Evolutionary conservation across 2,113 vertebrate species (phyloP), one percentile per base, ranked within the genome.

Genomic region (Pterocles gutturalis): DNA sequence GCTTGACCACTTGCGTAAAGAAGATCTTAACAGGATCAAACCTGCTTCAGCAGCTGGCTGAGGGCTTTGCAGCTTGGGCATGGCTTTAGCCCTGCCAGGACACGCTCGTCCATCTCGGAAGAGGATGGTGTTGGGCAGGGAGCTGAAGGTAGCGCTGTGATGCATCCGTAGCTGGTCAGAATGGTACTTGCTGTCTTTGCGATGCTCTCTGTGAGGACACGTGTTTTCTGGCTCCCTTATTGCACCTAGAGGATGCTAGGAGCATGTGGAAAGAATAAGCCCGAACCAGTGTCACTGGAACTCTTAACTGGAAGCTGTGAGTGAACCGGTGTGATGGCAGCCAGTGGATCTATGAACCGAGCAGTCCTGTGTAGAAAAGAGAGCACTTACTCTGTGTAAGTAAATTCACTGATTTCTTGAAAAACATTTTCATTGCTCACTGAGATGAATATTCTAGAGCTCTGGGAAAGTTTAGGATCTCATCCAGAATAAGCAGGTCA

Each of bases 11-110:
- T 45, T 60, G 14, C 1, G 1, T 26, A 24, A 36, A 53, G 45
- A 49, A 67, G 55, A n/a, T 38, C 29, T 66, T 65, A 19, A 38
- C 10, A 31, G 58, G 62, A 60, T 17, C 33, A 46, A 19, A 43
- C 28, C 62, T 60, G 5, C 29, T 80, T 46, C 26, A 41, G n/a
- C 54, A 61, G 4, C 66, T n/a, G 54, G 9, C 55, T 24, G 81
- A 65, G 76, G 57, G 61, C 55, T 45, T 36, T 41, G 69, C 0
- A 22, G 62, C 62, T 58, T 53, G 24, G 28, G 17, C 46, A 38
- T 2, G 2, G 34, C n/a, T 8, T 18, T 38, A 2, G 16, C 22
- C 48, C 1, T 12, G n/a, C 13, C 49, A 38, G 28, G 53, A 34
- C 15, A 2, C 34, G 48, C 28, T 64, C n/a, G 2, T 38, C 61